Conservation (phyloP, 2,113 vertebrate genomes). For the Otocyon megalotis region DNA sequence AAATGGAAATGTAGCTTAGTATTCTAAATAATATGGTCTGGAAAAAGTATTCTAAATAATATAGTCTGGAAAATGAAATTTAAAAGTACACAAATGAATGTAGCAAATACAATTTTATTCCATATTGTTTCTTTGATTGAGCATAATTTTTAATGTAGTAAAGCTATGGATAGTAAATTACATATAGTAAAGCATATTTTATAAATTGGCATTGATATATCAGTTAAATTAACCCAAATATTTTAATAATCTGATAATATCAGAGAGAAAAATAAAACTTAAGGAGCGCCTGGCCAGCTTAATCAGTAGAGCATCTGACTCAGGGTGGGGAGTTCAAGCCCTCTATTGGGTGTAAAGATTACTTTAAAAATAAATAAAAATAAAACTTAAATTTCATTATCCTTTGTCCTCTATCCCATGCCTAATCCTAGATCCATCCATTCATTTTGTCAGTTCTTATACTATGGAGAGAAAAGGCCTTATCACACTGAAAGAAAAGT, state of each 20-base stretch:
- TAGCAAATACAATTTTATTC: conserved; percentile 50
- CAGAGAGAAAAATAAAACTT: conserved; percentile 32
- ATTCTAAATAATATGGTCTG: conserved; percentile 45
- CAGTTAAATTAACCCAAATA: background rate
- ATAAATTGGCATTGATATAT: conserved; percentile 50
- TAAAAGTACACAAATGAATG: background rate
- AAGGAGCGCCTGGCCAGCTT: background rate
- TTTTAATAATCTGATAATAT: conserved; percentile 32
- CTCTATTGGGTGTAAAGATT: background rate
- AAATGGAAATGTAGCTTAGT: conserved; percentile 48
- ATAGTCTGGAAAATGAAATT: conserved; percentile 61
- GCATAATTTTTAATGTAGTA: conserved; percentile 44
- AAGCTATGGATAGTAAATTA: conserved; percentile 14
- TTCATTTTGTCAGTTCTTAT: conserved; percentile 1
- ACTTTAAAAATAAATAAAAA: conserved; percentile 6
- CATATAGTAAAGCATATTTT: background rate
- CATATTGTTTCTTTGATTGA: conserved; percentile 31
- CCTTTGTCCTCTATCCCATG: background rate
- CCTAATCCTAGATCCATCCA: background rate
- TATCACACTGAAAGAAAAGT: background rate
- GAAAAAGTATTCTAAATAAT: conserved; percentile 44
- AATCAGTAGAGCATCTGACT: background rate
- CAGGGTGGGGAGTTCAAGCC: background rate
- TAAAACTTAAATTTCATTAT: background rate
- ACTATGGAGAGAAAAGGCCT: background rate